Base-by-base conservation (phyloP, 2,113 vertebrate species). In the Pelodiscus sinensis region DNA sequence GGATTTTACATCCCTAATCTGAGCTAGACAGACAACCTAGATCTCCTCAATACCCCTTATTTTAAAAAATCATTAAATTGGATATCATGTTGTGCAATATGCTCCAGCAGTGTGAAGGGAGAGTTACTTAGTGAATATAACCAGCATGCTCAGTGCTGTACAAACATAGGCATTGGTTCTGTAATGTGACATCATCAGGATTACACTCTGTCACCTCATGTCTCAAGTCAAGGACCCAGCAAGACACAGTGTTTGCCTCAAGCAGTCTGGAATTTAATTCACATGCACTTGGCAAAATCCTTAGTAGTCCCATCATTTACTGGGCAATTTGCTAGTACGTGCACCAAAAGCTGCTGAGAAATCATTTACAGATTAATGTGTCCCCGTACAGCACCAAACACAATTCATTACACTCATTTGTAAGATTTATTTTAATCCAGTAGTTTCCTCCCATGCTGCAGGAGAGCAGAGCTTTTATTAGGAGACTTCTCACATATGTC, bases 391-490 rank as follows among this genome's bases (percentile, higher is more conserved):
- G 24, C 24, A 14, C 73, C 21, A 25, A 44, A 77, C 22, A 71
- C 31, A 77, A 77, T 77, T 77, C n/a, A 71, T 71, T 71, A 18
- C n/a, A 71, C 18, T 35, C 24, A 77, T 77, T 50, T 50, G 44
- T 50, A 77, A 77, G 73, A 77, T 77, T 77, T 50, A 44, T 73
- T 75, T 68, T 77, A 44, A 90, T 54, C 13, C 79, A 82, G 62
- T 89, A 86, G 92, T 88, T 44, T 65, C 62, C 85, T 65, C 62
- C 68, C 75, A 52, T 81, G 11, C 14, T 31, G 21, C 14, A 88
- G 8, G 86, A 81, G 8, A 87, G 31, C 78, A 86, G 55, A 88
- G 57, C 57, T 88, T 91, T 81, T 50, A 52, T 82, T 84, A 27
- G 24, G 88, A 8, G 94, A 94, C n/a, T 80, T 81, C 81, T 79